A percentile compares a stretch with the other conserved stretches of the same genome.
Evolutionary conservation across 2,888 invertebrate species (phyloP).

Genomic region (Callyntrura guangdongensis): DNA sequence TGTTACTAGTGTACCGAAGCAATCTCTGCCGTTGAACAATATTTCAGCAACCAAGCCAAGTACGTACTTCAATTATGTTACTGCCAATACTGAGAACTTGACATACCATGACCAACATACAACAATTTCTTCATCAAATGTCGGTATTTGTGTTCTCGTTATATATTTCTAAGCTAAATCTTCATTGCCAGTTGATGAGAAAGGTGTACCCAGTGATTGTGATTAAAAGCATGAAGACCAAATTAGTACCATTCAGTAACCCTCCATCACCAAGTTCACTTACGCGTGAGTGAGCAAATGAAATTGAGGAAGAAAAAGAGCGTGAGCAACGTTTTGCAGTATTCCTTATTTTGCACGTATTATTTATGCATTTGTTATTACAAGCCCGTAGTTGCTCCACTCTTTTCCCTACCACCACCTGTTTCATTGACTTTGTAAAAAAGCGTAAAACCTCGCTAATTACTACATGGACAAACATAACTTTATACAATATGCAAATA

Average conservation of each 20-base stretch:
- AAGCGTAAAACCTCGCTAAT: conserved; percentile 62
- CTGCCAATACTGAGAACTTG: no score
- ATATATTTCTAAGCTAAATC: no score
- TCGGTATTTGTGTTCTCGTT: no score
- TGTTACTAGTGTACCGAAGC: no score
- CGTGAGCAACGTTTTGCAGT: conserved; percentile 13
- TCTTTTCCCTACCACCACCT: conserved; percentile 39
- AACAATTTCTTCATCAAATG: no score
- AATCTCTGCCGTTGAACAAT: no score
- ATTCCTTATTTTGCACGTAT: neutral
- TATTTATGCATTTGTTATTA: conserved; percentile 9
- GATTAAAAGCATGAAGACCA: neutral
- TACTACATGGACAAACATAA: conserved; percentile 64
- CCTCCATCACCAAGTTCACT: neutral
- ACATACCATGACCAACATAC: no score
- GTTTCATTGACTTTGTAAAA: conserved; percentile 42
- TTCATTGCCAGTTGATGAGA: neutral
- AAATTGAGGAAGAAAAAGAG: no score
- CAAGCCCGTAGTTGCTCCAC: no score
- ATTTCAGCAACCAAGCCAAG: no score
- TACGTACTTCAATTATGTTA: no score
- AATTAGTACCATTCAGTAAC: neutral
- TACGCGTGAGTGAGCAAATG: neutral
- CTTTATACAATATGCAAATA: conserved; percentile 49
- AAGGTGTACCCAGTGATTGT: neutral